phyloP scores from a whole-genome alignment of 1,140 invertebrate species.

The Sminthurinus signatus region DNA sequence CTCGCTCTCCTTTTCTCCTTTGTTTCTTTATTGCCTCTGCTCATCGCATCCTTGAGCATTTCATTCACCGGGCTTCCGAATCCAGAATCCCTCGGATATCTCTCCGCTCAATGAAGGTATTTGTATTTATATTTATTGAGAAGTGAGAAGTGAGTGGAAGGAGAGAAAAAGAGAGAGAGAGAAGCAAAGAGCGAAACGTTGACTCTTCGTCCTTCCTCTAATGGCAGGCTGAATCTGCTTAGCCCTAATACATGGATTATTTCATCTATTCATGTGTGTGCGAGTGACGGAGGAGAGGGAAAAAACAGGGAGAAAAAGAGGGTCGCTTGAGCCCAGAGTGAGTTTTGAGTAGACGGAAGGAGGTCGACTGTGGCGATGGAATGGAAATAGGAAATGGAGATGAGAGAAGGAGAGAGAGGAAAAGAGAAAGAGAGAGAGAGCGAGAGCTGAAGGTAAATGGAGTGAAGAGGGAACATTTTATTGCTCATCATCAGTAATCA shows the following conservation, averaged over 20 bases:
- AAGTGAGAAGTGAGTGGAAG: no score
- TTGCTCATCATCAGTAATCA: constrained; percentile 24
- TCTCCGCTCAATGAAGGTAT: no score
- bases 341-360: neutral
- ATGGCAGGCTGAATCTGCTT: no score
- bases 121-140: no score
- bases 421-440: neutral
- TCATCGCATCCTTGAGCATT: neutral
- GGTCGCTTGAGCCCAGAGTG: no score
- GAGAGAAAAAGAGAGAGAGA: neutral
- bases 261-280: no score
- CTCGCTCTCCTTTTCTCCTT: constrained; percentile 4
- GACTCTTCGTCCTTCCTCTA: no score
- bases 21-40: neutral
- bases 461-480: constrained; percentile 28
- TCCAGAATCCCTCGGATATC: no score
- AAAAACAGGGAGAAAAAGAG: constrained; percentile 3
- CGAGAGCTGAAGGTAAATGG: constrained; percentile 37
- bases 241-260: no score
- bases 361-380: constrained; percentile 13
- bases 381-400: constrained; percentile 17
- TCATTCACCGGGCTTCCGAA: neutral
- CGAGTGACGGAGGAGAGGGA: neutral
- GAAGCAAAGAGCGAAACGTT: no score
- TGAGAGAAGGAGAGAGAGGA: constrained; percentile 1